Base-by-base conservation (phyloP, 2,888 invertebrate species). In the Epinotia nisella region DNA sequence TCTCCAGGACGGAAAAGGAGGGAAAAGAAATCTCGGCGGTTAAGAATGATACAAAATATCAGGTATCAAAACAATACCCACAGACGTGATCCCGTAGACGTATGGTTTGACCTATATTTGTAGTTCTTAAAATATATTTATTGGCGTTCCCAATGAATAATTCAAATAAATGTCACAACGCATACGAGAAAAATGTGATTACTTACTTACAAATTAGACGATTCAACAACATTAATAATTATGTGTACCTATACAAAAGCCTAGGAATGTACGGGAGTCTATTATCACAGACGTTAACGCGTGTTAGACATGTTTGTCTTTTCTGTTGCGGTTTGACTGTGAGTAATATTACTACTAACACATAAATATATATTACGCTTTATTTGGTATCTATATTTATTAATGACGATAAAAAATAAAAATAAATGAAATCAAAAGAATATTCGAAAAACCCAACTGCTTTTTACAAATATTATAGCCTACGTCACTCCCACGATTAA, bases 1-100 rank as follows among this genome's bases (percentile, higher is more conserved):
- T 89, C 80, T 78, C 81, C 75, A 92, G 88, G 76, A 84, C 85
- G 80, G 90, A 88, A 76, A 92, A 90, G 78, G 88, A 88, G 76
- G 79, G 78, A 74, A 83, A 85, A 72, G 90, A 88, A 82, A 84
- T 83, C 72, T 84, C 86, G 29, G 80, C 85, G 24, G 74, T 82
- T 62, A 90, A 91, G 82, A 84, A 89, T 83, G 88, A 84, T 77
- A 78, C 83, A 72, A 82, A 82, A 76, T 84, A 85, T 80, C 87
- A 91, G 91, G 90, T 90, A 76, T 68, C 67, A 7, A 39, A 10
- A 64, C 29, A 29, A 15, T 41, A 41, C n/a, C n/a, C n/a, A n/a
- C 41, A 21, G 11, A 56, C 15, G 7, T 61, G 41, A 45, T 41
- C 10, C 15, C 1, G n/a, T 49, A n/a, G 13, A n/a, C n/a, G n/a